A percentile compares a stretch with the other conserved stretches of the same genome.
phyloP scores from a whole-genome alignment of 2,888 invertebrate genomes.

The Nasonovia ribisnigri region DNA sequence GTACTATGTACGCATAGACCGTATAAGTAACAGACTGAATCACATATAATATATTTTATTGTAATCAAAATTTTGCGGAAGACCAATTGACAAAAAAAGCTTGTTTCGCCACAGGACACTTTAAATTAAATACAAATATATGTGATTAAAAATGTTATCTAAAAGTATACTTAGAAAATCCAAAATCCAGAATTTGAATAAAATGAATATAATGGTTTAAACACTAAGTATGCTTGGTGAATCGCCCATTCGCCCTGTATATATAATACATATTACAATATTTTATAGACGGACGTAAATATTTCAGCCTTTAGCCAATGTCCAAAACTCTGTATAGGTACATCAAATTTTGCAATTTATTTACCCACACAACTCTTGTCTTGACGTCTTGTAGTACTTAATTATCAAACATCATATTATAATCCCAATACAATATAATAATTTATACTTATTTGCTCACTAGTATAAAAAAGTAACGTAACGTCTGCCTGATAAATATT shows the following conservation, averaged over 20 bases:
- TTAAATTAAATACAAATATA: background rate
- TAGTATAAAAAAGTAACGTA: too few relatives aligned
- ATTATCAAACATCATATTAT: background rate
- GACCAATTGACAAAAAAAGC: background rate
- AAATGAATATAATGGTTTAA: background rate
- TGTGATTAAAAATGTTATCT: background rate
- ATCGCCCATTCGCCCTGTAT: too few relatives aligned
- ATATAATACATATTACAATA: too few relatives aligned
- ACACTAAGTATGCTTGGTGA: background rate
- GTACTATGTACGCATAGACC: background rate
- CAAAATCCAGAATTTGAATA: background rate
- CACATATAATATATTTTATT: background rate
- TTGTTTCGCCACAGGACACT: background rate
- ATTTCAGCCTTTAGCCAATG: background rate
- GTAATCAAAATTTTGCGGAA: background rate
- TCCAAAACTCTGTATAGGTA: background rate
- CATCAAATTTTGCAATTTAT: background rate
- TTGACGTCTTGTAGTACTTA: too few relatives aligned
- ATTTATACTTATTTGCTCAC: too few relatives aligned
- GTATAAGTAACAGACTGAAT: background rate
- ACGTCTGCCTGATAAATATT: background rate
- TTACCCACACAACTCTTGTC: background rate
- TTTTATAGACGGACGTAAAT: background rate
- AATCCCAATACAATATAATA: background rate
- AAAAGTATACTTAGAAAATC: background rate